A percentile compares a stretch with the other conserved stretches of the same genome.
Conservation (phyloP, 2,888 invertebrate genomes). For the Helobdella robusta region DNA sequence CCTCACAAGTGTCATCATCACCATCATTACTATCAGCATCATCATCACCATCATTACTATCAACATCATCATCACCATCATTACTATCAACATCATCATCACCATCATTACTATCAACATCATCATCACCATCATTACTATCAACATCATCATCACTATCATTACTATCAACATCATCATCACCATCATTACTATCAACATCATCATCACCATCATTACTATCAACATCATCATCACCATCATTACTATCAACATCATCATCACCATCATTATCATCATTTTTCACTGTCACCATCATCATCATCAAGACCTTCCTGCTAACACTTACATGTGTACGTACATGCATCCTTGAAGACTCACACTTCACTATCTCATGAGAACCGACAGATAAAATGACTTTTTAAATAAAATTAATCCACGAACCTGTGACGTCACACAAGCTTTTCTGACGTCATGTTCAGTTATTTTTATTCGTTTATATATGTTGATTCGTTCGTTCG, state of each 20-base stretch:
- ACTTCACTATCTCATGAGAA: too few relatives aligned
- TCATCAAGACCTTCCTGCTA: too few relatives aligned
- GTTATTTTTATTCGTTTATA: too few relatives aligned
- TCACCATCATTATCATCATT: neutral
- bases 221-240: slow-evolving; percentile 11
- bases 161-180: neutral
- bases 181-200: neutral
- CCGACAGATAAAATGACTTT: too few relatives aligned
- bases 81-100: neutral
- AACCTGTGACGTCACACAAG: too few relatives aligned
- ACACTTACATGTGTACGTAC: too few relatives aligned
- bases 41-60: neutral
- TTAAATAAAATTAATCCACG: too few relatives aligned
- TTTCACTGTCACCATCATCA: too few relatives aligned
- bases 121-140: slow-evolving; percentile 3
- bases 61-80: neutral
- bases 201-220: neutral
- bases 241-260: neutral
- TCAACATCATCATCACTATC: neutral
- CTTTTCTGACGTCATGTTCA: too few relatives aligned
- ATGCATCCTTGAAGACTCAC: too few relatives aligned
- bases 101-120: slow-evolving; percentile 6
- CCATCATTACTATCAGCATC: slow-evolving; percentile 6
- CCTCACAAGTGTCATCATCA: neutral
- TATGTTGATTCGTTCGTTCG: too few relatives aligned